Evolutionary conservation across 1,140 invertebrate species (phyloP).

Genomic region (Pseudomyrmex cubaensis): DNA sequence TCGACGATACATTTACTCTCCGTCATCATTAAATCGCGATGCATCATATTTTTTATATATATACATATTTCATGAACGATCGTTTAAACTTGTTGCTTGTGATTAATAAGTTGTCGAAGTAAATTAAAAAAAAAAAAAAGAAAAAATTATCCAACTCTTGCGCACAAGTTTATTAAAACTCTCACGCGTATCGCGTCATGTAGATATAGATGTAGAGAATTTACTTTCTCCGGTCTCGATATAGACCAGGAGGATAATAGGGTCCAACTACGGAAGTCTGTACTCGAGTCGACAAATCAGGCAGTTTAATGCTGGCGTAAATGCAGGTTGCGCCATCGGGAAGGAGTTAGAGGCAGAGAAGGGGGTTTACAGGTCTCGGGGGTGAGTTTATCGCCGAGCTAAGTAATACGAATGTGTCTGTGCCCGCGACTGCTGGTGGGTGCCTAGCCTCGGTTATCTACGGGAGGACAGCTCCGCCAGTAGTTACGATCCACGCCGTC

Average conservation of each 20-base stretch:
- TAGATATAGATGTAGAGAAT: not conserved
- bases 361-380: slow-evolving; percentile 77
- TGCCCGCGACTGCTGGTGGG: slow-evolving; percentile 72
- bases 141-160: too few species aligned
- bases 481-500: slow-evolving; percentile 70
- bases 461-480: slow-evolving; percentile 74
- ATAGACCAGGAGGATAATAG: slow-evolving; percentile 63
- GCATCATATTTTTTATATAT: not conserved
- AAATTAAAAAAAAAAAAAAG: too few species aligned
- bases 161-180: too few species aligned
- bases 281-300: slow-evolving; percentile 75
- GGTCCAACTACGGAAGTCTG: slow-evolving; percentile 68
- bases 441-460: slow-evolving; percentile 76
- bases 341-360: slow-evolving; percentile 62
- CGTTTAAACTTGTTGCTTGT: not conserved
- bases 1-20: not conserved
- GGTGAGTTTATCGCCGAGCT: slow-evolving; percentile 81
- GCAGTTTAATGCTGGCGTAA: slow-evolving; percentile 76
- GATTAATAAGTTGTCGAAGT: not conserved
- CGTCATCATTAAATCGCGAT: not conserved
- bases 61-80: not conserved
- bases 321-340: slow-evolving; percentile 71
- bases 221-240: slow-evolving; percentile 44
- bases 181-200: not conserved
- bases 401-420: slow-evolving; percentile 83